These are phyloP conservation scores for Exephanes ischioxanthus DNA, from an alignment of 2,888 invertebrate genomes.

Conservation along the genomic window DNA sequence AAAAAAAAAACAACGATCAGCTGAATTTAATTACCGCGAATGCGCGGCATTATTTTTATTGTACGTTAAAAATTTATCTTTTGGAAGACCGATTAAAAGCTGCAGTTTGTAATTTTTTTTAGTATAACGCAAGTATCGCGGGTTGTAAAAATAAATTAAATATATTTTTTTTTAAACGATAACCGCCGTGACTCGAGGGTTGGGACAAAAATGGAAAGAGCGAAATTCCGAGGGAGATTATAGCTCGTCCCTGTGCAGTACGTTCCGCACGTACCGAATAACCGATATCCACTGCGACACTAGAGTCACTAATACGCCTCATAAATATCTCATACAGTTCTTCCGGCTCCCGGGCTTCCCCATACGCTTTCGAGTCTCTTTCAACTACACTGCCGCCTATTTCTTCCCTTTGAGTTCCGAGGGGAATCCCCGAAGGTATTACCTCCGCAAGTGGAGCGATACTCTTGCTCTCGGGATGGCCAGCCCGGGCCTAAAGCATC, in stretches of 20 bases:
- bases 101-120: not conserved
- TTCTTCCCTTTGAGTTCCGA: conserved; percentile 40
- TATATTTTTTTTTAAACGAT: not conserved
- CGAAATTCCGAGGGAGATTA: conserved; percentile 14
- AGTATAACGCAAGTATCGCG: conserved; percentile 30
- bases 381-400: not conserved
- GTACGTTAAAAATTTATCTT: too few species aligned
- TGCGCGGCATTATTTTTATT: not conserved
- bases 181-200: not conserved
- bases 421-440: conserved; percentile 47
- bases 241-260: conserved; percentile 23
- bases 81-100: not conserved
- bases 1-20: not conserved
- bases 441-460: conserved; percentile 20
- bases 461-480: conserved; percentile 14
- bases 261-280: conserved; percentile 36
- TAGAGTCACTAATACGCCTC: conserved; percentile 41
- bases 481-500: conserved; percentile 19
- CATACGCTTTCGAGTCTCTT: conserved; percentile 30
- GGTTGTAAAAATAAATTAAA: not conserved
- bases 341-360: not conserved
- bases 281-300: conserved; percentile 37
- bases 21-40: conserved; percentile 1
- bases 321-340: conserved; percentile 55
- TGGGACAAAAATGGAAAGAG: not conserved